Evolutionary conservation across 2,797 vertebrate genomes (phyloP).

Genomic region (Psittacula echo): DNA sequence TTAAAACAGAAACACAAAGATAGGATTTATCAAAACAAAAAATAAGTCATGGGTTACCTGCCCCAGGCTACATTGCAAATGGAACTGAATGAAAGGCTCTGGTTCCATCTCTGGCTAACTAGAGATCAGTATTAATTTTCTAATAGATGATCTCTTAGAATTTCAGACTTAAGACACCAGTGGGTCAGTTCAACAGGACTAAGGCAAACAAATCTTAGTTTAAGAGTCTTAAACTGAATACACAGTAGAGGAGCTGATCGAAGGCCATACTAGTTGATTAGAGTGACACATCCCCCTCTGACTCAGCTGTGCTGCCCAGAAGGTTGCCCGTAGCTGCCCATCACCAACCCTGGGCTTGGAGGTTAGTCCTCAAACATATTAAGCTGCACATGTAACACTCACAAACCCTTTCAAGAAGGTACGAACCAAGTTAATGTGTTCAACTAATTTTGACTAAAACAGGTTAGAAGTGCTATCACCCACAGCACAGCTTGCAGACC

Average conservation of each 20-base stretch:
- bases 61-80: background rate
- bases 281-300: background rate
- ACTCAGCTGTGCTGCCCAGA: background rate
- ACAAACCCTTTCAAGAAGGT: background rate
- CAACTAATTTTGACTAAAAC: background rate
- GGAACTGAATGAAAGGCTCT: background rate
- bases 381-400: background rate
- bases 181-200: background rate
- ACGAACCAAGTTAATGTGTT: background rate
- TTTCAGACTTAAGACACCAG: background rate
- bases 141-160: background rate
- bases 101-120: background rate
- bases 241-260: background rate
- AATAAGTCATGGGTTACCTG: background rate
- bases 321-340: background rate
- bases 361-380: background rate
- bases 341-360: background rate
- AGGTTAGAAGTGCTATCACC: background rate
- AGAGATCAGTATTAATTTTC: background rate
- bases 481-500: background rate
- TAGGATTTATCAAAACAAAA: constrained; percentile 23
- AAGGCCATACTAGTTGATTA: background rate
- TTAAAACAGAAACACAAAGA: background rate
- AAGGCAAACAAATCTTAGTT: background rate
- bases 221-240: background rate